Base-by-base conservation (phyloP, 2,113 vertebrate genomes). In the Malurus melanocephalus region DNA sequence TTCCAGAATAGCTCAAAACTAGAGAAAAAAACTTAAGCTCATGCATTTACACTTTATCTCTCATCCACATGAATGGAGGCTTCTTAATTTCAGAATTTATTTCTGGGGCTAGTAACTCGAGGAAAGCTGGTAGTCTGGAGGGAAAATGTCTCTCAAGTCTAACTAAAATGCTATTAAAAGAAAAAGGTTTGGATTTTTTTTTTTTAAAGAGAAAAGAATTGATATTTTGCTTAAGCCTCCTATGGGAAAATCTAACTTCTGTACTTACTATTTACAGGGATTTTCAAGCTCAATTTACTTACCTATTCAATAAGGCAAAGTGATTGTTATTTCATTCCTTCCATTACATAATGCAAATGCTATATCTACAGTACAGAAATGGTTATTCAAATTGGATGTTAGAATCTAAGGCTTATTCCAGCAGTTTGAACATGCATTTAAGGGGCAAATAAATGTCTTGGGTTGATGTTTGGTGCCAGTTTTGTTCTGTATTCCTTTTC, bases 251-350 rank as follows among this genome's bases (percentile, higher is more conserved):
- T 75, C 51, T 81, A 49, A 62, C 49, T 80, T 90, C 43, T 61
- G 90, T 1, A 6, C n/a, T 81, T 87, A 28, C 15, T 87, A n/a
- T 89, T 90, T 90, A 69, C 60, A 48, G 61, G 56, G 68, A 89
- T 94, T 93, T 93, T 93, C 87, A 89, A 89, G 72, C 43, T 85
- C 40, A 59, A 89, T 94, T 93, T 94, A 89, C 43, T 86, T 92
- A 87, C 40, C 55, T 83, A 49, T 92, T 95, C 75, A 85, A 62
- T 61, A 87, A 83, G 22, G 17, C 20, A 69, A 93, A 85, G 24
- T 79, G 90, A 92, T 80, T 93, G 61, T 89, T 91, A 62, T 42
- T 23, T 21, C 28, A 79, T 83, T 87, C 48, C 69, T 93, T 93
- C 87, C 68, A 71, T 83, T 89, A 73, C 35, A 59, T 59, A 75